Evolutionary conservation across 2,113 vertebrate species (phyloP), one percentile per base, ranked within the genome.

Genomic region (Rousettus leschenaultii): DNA sequence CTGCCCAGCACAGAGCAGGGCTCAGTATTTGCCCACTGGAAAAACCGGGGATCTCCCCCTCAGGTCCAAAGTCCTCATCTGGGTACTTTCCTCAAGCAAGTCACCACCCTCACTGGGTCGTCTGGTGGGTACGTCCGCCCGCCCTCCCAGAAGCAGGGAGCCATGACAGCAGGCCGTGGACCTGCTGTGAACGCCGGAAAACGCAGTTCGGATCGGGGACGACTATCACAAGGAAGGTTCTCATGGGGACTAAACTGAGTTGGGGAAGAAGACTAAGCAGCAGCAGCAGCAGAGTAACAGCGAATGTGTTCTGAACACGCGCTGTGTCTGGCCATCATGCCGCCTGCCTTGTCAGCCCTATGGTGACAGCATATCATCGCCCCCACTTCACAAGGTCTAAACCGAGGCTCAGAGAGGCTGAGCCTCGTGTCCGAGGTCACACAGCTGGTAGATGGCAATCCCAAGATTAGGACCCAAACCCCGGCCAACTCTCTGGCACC

Each of bases 291-390:
- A 30, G 38, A 15, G 11, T 22, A 43, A 55, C 18, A 2, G 53
- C 16, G n/a, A 73, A 35, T 9, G 53, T 59, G 38, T 82, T 45
- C 93, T 57, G 43, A 57, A 61, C 53, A 33, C 33, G 18, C 43
- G 28, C 33, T 22, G 13, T 30, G 45, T 45, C 71, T 19, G 38
- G 33, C 45, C 61, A 35, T 21, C 4, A 24, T 24, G 63, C 40
- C 21, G 11, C 21, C 16, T 11, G 63, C 53, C 84, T 10, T 16
- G 9, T 6, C 4, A 19, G 83, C 35, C 11, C 53, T 21, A 1
- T 4, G n/a, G 24, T 4, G 11, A 5, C 1, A 5, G 30, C 15
- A 18, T 22, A 19, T 26, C 18, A 38, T 45, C 5, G 8, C 19
- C 43, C 73, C 77, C 11, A 6, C 30, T 63, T 61, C n/a, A 30